Base-by-base conservation (phyloP, 2,888 invertebrate species). In the Pseudococcus longispinus region DNA sequence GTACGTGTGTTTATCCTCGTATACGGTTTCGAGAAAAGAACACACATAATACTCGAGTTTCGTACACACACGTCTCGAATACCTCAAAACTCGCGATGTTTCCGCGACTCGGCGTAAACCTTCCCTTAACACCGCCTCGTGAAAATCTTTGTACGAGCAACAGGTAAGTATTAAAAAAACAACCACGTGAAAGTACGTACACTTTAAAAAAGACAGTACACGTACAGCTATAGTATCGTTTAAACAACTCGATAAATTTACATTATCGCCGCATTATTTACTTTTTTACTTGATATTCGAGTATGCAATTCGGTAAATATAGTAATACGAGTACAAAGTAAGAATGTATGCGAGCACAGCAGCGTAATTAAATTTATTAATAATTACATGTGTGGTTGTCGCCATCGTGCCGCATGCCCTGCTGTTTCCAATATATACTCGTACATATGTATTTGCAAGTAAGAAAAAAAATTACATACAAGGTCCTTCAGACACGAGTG, bases 361-460 rank as follows among this genome's bases (percentile, higher is more conserved):
- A 8, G 70, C 18, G 32, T 70, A 70, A 70, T 70, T 70, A 70
- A 70, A 70, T 70, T 70, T 70, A 70, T 70, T 70, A 18, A 70
- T 70, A 70, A 70, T 70, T 23, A 70, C 29, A 23, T 18, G 29
- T 70, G 29, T 32, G 3, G 29, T 18, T 60, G 70, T 29, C 26
- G 70, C 26, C 65, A 8, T 23, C 65, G 26, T 9, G 37, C 37
- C 37, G 37, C 9, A 4, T 4, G 37, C 37, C 37, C 37, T 37
- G 37, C 37, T 37, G 37, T 0, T 37, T 37, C 37, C 0, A n/a
- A n/a, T n/a, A 37, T 37, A 32, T 32, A 32, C 32, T 32, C 32
- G 37, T 37, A 37, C 37, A 37, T 37, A 37, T 37, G 37, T 37
- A 37, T 37, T 37, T 37, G 37, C 37, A 37, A 37, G 5, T 8